Percentiles rank a stretch among this genome's conserved stretches.
These are phyloP conservation scores for Luffia ferchaultella DNA, from an alignment of 2,888 invertebrate genomes.

Conservation along the genomic window DNA sequence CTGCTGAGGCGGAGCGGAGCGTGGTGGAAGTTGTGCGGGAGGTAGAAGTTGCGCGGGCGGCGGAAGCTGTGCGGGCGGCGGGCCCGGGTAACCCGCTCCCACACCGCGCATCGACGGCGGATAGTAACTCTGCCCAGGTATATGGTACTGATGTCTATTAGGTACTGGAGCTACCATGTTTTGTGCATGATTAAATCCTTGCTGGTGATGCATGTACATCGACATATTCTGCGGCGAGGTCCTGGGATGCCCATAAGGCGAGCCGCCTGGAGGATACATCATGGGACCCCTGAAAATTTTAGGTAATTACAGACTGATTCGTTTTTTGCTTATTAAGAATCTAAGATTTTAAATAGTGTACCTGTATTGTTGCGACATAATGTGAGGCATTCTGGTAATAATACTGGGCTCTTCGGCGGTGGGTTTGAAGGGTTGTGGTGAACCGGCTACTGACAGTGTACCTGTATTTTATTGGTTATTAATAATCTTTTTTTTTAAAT, in stretches of 20 bases:
- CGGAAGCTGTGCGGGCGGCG: constrained; percentile 18
- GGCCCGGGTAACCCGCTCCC: constrained; percentile 22
- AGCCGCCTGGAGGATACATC: constrained; percentile 39
- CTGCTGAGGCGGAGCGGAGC: constrained; percentile 9
- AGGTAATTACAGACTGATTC: background rate
- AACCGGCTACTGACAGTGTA: constrained; percentile 57
- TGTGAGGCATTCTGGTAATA: constrained; percentile 60
- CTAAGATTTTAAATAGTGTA: constrained; percentile 14
- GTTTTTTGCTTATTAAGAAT: background rate
- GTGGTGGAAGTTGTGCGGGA: constrained; percentile 14
- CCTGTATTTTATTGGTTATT: constrained; percentile 30
- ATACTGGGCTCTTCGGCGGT: constrained; percentile 54
- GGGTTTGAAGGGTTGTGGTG: constrained; percentile 59
- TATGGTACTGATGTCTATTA: background rate
- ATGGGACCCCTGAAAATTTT: constrained; percentile 36
- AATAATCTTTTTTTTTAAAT: too few species aligned
- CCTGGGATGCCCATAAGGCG: constrained; percentile 29
- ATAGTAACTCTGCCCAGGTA: constrained; percentile 3
- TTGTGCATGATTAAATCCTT: background rate
- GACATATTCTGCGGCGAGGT: constrained; percentile 22
- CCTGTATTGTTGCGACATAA: constrained; percentile 59
- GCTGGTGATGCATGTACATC: constrained; percentile 27
- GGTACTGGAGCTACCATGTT: background rate
- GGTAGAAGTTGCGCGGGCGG: constrained; percentile 1
- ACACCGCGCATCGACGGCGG: constrained; percentile 25